These are phyloP conservation scores for Yponomeuta plumbellus DNA, from an alignment of 2,888 invertebrate genomes.

Conservation along the genomic window DNA sequence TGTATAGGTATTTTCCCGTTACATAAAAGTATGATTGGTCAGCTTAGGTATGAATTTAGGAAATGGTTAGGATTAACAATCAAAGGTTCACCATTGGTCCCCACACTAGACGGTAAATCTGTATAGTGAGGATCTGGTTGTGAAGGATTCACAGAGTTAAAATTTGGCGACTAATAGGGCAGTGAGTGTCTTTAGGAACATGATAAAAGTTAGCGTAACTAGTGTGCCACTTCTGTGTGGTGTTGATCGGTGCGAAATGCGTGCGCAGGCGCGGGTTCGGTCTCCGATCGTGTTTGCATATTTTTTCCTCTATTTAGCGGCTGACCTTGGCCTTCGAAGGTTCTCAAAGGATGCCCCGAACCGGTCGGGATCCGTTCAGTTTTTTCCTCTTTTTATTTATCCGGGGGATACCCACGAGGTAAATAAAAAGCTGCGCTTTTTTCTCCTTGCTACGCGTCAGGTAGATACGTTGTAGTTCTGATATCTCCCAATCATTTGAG, in stretches of 20 bases:
- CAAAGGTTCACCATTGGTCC: too few relatives aligned
- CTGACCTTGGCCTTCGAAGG: constrained; percentile 8
- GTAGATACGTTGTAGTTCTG: background rate
- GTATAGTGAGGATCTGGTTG: too few relatives aligned
- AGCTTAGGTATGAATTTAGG: too few relatives aligned
- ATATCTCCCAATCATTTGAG: background rate
- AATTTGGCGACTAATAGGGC: too few relatives aligned
- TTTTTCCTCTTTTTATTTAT: background rate
- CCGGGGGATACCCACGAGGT: background rate
- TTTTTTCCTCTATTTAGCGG: constrained; percentile 5
- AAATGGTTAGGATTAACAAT: too few relatives aligned
- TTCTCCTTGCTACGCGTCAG: background rate
- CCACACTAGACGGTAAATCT: too few relatives aligned
- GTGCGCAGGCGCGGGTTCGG: background rate
- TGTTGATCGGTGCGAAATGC: background rate
- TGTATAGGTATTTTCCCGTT: too few relatives aligned
- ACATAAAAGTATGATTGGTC: too few relatives aligned
- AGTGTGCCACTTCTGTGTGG: background rate
- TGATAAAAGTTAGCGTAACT: background rate
- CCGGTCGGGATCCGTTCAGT: background rate
- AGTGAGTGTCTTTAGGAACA: too few relatives aligned
- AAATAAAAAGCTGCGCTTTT: background rate
- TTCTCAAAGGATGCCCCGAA: background rate
- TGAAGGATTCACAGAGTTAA: too few relatives aligned
- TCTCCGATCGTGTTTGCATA: background rate